These are phyloP conservation scores for Araneus ventricosus DNA, from an alignment of 1,140 invertebrate genomes.

Conservation along the genomic window DNA sequence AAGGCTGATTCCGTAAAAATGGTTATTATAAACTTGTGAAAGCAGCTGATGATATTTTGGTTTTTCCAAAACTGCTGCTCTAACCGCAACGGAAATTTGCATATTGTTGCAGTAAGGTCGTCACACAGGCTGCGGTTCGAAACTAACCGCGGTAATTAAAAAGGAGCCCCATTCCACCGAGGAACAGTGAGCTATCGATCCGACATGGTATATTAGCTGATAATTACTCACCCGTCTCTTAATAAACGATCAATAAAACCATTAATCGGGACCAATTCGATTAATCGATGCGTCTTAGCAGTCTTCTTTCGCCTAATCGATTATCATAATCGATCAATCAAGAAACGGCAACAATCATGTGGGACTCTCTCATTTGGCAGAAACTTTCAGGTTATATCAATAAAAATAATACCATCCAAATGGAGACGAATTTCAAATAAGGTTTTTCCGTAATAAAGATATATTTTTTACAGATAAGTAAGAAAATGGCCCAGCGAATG, in stretches of 20 bases:
- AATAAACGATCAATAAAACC: constrained; percentile 70
- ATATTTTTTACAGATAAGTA: no score
- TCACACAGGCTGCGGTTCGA: neutral
- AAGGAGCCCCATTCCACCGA: neutral
- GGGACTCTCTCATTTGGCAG: neutral
- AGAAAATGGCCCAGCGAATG: no score
- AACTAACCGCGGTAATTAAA: constrained; percentile 59
- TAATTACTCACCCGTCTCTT: constrained; percentile 71
- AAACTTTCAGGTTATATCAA: neutral
- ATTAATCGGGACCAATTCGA: constrained; percentile 68
- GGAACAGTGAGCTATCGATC: constrained; percentile 41
- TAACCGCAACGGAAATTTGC: no score
- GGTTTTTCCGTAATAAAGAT: no score
- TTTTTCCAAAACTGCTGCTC: no score
- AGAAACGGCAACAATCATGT: constrained; percentile 8
- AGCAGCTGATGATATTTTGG: no score
- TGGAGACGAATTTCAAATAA: no score
- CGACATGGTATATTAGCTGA: constrained; percentile 54
- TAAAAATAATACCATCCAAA: no score
- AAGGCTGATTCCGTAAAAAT: no score
- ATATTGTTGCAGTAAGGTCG: no score
- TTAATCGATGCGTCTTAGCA: constrained; percentile 49
- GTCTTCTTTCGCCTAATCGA: constrained; percentile 38
- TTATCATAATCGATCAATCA: constrained; percentile 59
- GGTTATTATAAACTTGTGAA: no score